Evolutionary conservation across 1,140 invertebrate species (phyloP).

Genomic region (Trissolcus basalis): DNA sequence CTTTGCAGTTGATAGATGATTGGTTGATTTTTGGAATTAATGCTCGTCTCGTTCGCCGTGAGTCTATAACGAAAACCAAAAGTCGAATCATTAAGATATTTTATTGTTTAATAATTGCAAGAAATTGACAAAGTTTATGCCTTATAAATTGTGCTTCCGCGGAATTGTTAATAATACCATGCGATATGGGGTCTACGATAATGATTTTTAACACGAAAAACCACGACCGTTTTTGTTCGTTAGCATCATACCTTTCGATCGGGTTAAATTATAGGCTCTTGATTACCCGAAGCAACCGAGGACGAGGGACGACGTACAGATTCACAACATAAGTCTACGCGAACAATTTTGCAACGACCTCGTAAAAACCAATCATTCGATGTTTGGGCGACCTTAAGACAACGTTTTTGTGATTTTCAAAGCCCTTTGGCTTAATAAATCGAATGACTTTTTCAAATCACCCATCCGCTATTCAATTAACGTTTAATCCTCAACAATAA

Average conservation of each 20-base stretch:
- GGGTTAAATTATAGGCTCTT: conserved; percentile 76
- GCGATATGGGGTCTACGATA: conserved; percentile 55
- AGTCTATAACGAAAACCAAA: conserved; percentile 47
- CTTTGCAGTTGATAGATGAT: conserved; percentile 46
- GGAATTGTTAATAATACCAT: conserved; percentile 71
- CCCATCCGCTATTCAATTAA: conserved; percentile 33
- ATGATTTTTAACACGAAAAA: conserved; percentile 76
- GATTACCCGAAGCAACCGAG: conserved; percentile 70
- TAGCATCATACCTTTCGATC: conserved; percentile 74
- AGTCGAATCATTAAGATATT: conserved; percentile 67
- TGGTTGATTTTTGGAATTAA: conserved; percentile 51
- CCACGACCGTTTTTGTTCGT: conserved; percentile 75
- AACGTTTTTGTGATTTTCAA: not conserved
- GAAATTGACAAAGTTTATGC: conserved; percentile 71
- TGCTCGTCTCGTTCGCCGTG: conserved; percentile 30
- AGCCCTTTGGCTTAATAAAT: too few species aligned
- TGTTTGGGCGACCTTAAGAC: conserved; percentile 40
- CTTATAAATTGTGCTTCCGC: conserved; percentile 73
- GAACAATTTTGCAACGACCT: conserved; percentile 58
- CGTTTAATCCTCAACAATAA: not conserved
- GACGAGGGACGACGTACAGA: conserved; percentile 37
- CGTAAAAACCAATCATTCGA: conserved; percentile 64
- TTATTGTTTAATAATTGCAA: conserved; percentile 71
- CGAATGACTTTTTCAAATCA: too few species aligned
- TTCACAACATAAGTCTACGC: conserved; percentile 56